A percentile compares a stretch with the other conserved stretches of the same genome.
Evolutionary conservation across 2,113 vertebrate species (phyloP).

Genomic region (Morone chrysops): DNA sequence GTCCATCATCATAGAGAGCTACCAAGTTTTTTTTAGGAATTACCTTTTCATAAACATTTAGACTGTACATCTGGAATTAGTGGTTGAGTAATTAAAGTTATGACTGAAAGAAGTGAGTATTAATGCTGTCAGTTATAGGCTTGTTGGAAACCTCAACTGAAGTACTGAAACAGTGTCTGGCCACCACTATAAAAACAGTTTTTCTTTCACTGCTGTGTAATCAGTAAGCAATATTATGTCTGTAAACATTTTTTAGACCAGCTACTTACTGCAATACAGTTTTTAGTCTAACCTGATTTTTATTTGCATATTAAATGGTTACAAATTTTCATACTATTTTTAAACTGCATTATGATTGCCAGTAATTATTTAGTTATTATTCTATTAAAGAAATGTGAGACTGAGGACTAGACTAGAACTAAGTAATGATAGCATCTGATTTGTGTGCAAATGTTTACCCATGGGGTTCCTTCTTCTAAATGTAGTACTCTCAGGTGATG

Average conservation of each 20-base stretch:
- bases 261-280: conserved; percentile 4
- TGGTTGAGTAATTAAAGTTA: background rate
- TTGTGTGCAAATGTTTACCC: conserved; percentile 2
- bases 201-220: background rate
- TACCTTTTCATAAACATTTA: background rate
- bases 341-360: background rate
- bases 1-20: background rate
- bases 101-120: background rate
- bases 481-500: conserved; percentile 51
- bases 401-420: background rate
- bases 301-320: conserved; percentile 6
- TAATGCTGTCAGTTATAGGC: background rate
- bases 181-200: conserved; percentile 4
- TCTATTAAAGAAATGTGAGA: background rate
- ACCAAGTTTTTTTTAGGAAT: background rate
- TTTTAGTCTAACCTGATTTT: conserved; percentile 11
- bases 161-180: background rate
- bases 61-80: background rate
- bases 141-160: background rate
- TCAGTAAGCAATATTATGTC: background rate
- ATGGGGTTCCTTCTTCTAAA: conserved; percentile 22
- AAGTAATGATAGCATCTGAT: background rate
- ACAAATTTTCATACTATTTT: background rate
- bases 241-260: background rate
- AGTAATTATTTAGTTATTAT: conserved; percentile 3